A percentile compares a stretch with the other conserved stretches of the same genome.
phyloP scores from a whole-genome alignment of 2,113 vertebrate species.

The Melozone crissalis region DNA sequence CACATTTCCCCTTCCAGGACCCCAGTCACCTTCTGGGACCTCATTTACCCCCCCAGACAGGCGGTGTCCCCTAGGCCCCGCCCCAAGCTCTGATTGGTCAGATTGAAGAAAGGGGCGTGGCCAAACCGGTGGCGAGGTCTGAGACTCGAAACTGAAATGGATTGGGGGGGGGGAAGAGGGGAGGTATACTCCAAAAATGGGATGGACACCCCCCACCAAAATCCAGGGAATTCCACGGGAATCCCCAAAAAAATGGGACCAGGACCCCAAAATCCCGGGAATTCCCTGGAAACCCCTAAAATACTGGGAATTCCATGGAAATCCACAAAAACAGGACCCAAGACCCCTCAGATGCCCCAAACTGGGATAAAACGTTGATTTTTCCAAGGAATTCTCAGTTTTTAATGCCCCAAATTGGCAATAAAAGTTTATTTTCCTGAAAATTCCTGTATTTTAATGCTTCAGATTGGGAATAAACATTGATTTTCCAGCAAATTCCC shows the following conservation, averaged over 20 bases:
- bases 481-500: background rate
- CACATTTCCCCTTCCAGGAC: background rate
- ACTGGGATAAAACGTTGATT: background rate
- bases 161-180: no score
- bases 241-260: background rate
- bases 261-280: background rate
- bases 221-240: background rate
- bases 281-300: background rate
- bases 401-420: background rate
- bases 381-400: background rate
- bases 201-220: background rate
- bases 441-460: background rate
- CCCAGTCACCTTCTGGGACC: background rate
- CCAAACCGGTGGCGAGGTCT: background rate
- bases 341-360: background rate
- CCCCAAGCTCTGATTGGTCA: background rate
- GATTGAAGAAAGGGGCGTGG: background rate
- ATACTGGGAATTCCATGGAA: background rate
- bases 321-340: background rate
- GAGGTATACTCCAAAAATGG: background rate
- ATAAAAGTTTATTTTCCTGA: background rate
- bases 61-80: background rate
- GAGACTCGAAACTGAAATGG: background rate
- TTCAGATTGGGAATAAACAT: background rate
- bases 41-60: background rate